Conservation (phyloP, 2,113 vertebrate species). For the Xiphorhynchus elegans region DNA sequence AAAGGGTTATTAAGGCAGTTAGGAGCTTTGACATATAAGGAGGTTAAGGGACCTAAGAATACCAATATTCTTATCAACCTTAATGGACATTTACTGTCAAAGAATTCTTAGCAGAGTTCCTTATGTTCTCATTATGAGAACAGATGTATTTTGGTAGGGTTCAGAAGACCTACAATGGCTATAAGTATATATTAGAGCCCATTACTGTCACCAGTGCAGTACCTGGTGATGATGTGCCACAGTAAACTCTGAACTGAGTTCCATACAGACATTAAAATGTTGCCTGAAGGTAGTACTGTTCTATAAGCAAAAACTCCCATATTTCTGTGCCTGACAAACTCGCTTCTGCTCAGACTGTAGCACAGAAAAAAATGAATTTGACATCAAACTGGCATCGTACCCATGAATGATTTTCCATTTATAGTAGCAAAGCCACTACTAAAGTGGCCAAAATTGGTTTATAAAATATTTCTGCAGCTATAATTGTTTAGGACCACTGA, state of each 20-base stretch:
- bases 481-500: slow-evolving; percentile 58
- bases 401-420: slow-evolving; percentile 31
- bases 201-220: not conserved
- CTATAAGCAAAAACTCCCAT: not conserved
- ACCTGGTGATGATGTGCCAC: not conserved
- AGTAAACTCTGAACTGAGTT: not conserved
- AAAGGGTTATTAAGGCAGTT: not conserved
- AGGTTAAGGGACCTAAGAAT: not conserved
- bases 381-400: slow-evolving; percentile 26
- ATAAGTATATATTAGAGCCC: not conserved
- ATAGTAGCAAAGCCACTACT: slow-evolving; percentile 43
- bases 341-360: not conserved
- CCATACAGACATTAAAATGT: not conserved
- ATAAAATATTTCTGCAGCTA: slow-evolving; percentile 34
- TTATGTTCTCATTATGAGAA: not conserved
- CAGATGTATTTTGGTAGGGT: not conserved
- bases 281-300: not conserved
- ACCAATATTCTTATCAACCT: not conserved
- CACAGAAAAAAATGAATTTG: not conserved
- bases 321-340: not conserved
- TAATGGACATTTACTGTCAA: not conserved
- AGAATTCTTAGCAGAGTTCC: not conserved
- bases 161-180: not conserved
- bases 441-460: slow-evolving; percentile 29
- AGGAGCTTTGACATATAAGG: not conserved